These are phyloP conservation scores for Thyatira batis DNA, from an alignment of 2,888 invertebrate species.

Conservation along the genomic window DNA sequence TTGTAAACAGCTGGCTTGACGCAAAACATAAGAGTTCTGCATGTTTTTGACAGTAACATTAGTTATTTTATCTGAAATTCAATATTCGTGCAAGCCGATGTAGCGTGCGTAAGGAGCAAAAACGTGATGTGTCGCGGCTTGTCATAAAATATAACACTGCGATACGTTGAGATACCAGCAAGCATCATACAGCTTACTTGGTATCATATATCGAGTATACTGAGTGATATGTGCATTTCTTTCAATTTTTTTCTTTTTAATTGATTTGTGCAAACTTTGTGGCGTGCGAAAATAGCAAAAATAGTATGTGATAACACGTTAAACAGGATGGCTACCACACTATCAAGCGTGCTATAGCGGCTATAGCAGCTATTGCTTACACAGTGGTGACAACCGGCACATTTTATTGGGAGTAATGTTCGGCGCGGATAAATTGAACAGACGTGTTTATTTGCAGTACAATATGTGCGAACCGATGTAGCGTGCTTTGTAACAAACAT, in stretches of 20 bases:
- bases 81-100: conserved; percentile 25
- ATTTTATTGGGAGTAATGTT: conserved; percentile 32
- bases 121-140: background rate
- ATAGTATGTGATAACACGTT: conserved; percentile 22
- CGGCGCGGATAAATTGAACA: background rate
- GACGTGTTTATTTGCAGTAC: conserved; percentile 7
- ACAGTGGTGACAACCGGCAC: conserved; percentile 77
- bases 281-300: conserved; percentile 36
- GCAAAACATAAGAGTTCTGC: too few relatives aligned
- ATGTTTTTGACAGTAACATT: background rate
- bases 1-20: background rate
- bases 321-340: conserved; percentile 44
- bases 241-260: background rate
- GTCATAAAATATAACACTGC: background rate
- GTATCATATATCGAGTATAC: background rate
- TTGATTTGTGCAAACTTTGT: background rate
- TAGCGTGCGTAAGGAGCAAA: conserved; percentile 16
- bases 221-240: background rate
- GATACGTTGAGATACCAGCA: background rate
- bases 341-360: conserved; percentile 68
- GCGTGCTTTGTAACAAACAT: conserved; percentile 42
- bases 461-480: conserved; percentile 30
- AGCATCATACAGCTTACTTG: background rate
- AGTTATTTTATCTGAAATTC: conserved; percentile 4
- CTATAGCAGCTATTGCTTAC: conserved; percentile 77